phyloP scores from a whole-genome alignment of 1,140 invertebrate genomes.

The Ridgeia piscesae region DNA sequence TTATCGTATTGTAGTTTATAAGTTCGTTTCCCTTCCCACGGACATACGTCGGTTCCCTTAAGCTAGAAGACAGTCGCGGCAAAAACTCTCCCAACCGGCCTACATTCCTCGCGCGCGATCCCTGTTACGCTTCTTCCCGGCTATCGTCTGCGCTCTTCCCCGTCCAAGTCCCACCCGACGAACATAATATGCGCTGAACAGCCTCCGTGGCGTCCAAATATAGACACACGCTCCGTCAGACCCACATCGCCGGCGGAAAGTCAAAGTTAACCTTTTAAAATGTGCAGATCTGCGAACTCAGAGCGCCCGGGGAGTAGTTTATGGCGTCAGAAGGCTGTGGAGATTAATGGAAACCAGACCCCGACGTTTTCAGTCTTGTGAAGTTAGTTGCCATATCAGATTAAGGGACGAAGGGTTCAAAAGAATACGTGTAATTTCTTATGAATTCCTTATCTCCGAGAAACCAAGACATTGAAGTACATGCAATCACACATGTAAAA shows the following conservation, averaged over 20 bases:
- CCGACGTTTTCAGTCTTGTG: neutral
- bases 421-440: neutral
- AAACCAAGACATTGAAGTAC: neutral
- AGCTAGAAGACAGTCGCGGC: neutral
- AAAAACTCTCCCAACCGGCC: neutral
- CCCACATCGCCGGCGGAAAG: neutral
- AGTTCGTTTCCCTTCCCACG: neutral
- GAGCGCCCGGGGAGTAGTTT: neutral
- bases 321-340: neutral
- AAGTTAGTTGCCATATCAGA: neutral
- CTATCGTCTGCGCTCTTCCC: neutral
- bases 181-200: neutral
- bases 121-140: neutral
- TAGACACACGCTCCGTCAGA: neutral
- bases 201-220: neutral
- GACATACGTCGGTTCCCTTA: neutral
- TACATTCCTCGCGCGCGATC: neutral
- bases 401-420: neutral
- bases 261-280: constrained; percentile 1
- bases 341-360: neutral
- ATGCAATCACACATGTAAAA: neutral
- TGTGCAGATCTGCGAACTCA: neutral
- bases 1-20: neutral
- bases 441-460: neutral
- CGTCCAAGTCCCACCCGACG: neutral